Evolutionary conservation across 2,888 invertebrate genomes (phyloP).

Genomic region (Lasioglossum figueresi): DNA sequence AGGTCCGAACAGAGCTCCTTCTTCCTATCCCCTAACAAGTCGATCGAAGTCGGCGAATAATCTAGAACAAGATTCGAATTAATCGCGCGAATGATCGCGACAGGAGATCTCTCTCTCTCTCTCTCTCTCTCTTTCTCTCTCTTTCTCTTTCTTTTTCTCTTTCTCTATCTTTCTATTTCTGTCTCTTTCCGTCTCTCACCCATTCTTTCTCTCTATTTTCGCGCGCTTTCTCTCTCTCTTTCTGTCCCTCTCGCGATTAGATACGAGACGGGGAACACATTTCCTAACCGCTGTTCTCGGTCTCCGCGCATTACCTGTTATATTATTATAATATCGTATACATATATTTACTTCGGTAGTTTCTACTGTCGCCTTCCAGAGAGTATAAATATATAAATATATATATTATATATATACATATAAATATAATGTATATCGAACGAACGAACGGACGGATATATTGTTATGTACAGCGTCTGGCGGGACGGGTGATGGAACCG

Average conservation of each 20-base stretch:
- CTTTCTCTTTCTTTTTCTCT: not conserved
- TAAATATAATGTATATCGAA: slow-evolving; percentile 47
- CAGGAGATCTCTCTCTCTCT: not conserved
- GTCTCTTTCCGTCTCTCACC: not conserved
- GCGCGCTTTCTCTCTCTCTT: not conserved
- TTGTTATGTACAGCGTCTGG: slow-evolving; percentile 47
- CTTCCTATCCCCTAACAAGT: not conserved
- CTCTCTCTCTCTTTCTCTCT: not conserved
- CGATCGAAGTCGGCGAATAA: slow-evolving; percentile 21
- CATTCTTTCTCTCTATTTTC: not conserved
- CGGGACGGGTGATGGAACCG: not conserved
- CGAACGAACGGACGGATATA: slow-evolving; percentile 53
- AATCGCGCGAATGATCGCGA: slow-evolving; percentile 10
- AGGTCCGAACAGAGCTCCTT: not conserved
- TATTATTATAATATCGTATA: slow-evolving; percentile 67
- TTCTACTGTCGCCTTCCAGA: slow-evolving; percentile 81
- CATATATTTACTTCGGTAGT: slow-evolving; percentile 82
- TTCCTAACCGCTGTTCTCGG: slow-evolving; percentile 70
- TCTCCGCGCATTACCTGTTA: slow-evolving; percentile 70
- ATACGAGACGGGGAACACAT: slow-evolving; percentile 34
- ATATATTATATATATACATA: not conserved
- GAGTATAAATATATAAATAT: slow-evolving; percentile 59
- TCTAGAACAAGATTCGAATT: slow-evolving; percentile 5
- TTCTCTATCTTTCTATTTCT: not conserved
- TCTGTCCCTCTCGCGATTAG: slow-evolving; percentile 15